A percentile compares a stretch with the other conserved stretches of the same genome.
Conservation (phyloP, 2,797 vertebrate genomes). For the Pseudochirops corinnae region DNA sequence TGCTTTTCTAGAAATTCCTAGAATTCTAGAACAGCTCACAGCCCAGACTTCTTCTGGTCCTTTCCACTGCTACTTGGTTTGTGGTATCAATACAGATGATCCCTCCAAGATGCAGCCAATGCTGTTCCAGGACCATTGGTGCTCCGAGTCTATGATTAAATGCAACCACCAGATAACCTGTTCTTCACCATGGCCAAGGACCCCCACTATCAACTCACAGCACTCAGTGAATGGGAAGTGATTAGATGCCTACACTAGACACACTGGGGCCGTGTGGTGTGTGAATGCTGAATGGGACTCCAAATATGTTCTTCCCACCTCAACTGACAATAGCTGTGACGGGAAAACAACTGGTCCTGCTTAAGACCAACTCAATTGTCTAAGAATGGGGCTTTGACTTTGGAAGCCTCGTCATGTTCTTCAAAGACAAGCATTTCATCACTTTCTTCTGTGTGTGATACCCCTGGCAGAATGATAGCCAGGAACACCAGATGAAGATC, state of each 20-base stretch:
- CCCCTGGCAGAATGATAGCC: constrained; percentile 80
- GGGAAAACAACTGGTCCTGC: constrained; percentile 93
- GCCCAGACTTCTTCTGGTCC: too few relatives aligned
- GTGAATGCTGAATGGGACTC: constrained; percentile 96
- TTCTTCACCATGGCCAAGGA: background rate
- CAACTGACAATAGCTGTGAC: constrained; percentile 94
- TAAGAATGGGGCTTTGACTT: constrained; percentile 95
- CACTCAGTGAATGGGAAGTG: constrained; percentile 95
- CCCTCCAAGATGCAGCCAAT: too few relatives aligned
- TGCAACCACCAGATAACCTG: background rate
- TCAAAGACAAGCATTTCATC: background rate
- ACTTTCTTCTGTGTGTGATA: constrained; percentile 94
- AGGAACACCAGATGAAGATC: background rate
- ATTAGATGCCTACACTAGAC: constrained; percentile 92
- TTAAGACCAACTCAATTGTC: constrained; percentile 93
- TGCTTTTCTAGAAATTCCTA: too few relatives aligned
- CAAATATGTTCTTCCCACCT: constrained; percentile 92
- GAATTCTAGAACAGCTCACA: too few relatives aligned
- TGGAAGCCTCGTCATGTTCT: constrained; percentile 94
- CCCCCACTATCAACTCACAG: constrained; percentile 93
- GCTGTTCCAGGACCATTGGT: background rate
- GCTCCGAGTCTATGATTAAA: background rate
- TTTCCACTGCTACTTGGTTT: too few relatives aligned
- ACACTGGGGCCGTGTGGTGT: constrained; percentile 95
- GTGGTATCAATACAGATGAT: too few relatives aligned